Conservation (phyloP, 1,140 invertebrate species). For the Oedothorax gibbosus region DNA sequence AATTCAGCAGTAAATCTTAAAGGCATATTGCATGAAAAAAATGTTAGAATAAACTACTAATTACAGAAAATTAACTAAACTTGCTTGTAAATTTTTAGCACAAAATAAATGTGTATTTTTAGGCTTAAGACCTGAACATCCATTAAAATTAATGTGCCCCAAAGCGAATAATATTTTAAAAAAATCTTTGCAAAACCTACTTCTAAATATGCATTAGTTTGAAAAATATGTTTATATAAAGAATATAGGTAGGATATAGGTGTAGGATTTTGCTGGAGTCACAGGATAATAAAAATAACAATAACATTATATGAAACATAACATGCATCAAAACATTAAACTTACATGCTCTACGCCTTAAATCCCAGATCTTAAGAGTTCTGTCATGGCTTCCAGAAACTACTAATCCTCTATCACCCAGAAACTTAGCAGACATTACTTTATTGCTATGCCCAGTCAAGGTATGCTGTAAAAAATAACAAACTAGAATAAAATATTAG, state of each 20-base stretch:
- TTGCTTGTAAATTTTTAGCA: too few species aligned
- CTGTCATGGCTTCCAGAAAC: constrained; percentile 83
- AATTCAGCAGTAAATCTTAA: too few species aligned
- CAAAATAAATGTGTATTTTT: too few species aligned
- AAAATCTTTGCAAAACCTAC: not conserved
- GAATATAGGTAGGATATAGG: constrained; percentile 4
- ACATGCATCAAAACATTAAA: constrained; percentile 64
- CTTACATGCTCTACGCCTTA: constrained; percentile 92
- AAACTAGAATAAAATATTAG: not conserved
- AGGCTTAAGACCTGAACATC: too few species aligned
- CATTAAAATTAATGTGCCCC: too few species aligned
- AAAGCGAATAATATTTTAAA: not conserved
- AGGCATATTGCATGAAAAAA: too few species aligned
- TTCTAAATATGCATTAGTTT: not conserved
- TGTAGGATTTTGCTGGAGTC: not conserved
- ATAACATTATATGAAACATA: not conserved
- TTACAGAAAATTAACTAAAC: too few species aligned
- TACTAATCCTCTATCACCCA: constrained; percentile 88
- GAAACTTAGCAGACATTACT: constrained; percentile 93
- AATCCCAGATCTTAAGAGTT: constrained; percentile 97
- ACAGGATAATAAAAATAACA: not conserved
- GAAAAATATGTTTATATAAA: not conserved
- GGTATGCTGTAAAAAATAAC: constrained; percentile 81
- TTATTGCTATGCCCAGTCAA: constrained; percentile 96
- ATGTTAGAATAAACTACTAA: too few species aligned